These are phyloP conservation scores for Meteorus cinctellus DNA, from an alignment of 2,888 invertebrate genomes.

Conservation along the genomic window DNA sequence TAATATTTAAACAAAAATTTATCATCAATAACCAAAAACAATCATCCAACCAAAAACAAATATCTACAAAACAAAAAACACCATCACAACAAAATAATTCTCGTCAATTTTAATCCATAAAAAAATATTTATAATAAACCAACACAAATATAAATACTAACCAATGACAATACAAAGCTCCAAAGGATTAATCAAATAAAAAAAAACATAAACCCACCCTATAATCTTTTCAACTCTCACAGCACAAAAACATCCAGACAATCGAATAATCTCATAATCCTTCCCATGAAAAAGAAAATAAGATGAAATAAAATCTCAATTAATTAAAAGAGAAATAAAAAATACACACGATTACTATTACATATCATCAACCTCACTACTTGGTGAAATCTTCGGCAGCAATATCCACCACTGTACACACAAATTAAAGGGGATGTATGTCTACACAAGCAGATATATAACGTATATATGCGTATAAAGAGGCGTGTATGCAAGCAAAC, in stretches of 20 bases:
- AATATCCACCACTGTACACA: not conserved
- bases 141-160: too few relatives aligned
- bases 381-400: conserved; percentile 48
- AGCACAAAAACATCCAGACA: not conserved
- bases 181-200: too few relatives aligned
- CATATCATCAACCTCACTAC: conserved; percentile 15
- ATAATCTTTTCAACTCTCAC: not conserved
- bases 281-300: not conserved
- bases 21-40: too few relatives aligned
- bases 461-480: not conserved
- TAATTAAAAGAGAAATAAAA: not conserved
- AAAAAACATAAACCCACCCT: too few relatives aligned
- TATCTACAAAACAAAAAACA: too few relatives aligned
- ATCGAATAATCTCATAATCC: conserved; percentile 2
- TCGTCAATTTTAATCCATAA: too few relatives aligned
- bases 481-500: not conserved
- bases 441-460: not conserved
- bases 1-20: too few relatives aligned
- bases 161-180: too few relatives aligned
- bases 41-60: too few relatives aligned
- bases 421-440: not conserved
- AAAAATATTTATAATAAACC: too few relatives aligned
- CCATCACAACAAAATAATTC: too few relatives aligned
- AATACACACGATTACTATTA: not conserved
- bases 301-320: not conserved